A percentile compares a stretch with the other conserved stretches of the same genome.
These are phyloP conservation scores for Cremastobaeus sp. DNA, from an alignment of 2,888 invertebrate species.

Conservation along the genomic window DNA sequence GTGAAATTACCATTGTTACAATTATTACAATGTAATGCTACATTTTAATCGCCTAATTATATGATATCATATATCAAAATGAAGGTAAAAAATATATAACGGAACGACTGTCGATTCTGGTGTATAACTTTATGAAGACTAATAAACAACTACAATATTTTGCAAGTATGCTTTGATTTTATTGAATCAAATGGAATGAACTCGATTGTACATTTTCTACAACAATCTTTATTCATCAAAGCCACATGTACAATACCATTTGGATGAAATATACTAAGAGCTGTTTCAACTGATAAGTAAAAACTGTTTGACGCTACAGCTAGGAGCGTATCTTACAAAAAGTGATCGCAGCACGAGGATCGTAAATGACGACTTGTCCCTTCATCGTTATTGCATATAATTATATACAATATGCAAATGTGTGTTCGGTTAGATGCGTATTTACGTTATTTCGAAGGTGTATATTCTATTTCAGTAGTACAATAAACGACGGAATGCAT, in stretches of 20 bases:
- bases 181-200: no score
- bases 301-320: constrained; percentile 72
- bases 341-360: constrained; percentile 72
- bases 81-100: no score
- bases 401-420: constrained; percentile 74
- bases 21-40: no score
- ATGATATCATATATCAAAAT: no score
- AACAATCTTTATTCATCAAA: constrained; percentile 77
- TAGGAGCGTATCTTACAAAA: constrained; percentile 75
- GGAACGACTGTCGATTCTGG: no score
- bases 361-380: constrained; percentile 69
- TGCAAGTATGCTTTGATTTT: no score
- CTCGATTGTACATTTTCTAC: constrained; percentile 69
- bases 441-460: constrained; percentile 67
- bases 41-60: no score
- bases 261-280: constrained; percentile 72
- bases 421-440: constrained; percentile 64
- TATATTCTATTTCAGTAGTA: constrained; percentile 65
- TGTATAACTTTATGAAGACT: no score
- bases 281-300: constrained; percentile 68
- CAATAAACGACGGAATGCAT: constrained; percentile 67
- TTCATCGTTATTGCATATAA: constrained; percentile 71
- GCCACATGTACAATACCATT: constrained; percentile 76
- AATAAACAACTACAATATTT: no score
- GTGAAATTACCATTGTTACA: no score